Evolutionary conservation across 2,888 invertebrate species (phyloP).

Genomic region (Nasonovia ribisnigri): DNA sequence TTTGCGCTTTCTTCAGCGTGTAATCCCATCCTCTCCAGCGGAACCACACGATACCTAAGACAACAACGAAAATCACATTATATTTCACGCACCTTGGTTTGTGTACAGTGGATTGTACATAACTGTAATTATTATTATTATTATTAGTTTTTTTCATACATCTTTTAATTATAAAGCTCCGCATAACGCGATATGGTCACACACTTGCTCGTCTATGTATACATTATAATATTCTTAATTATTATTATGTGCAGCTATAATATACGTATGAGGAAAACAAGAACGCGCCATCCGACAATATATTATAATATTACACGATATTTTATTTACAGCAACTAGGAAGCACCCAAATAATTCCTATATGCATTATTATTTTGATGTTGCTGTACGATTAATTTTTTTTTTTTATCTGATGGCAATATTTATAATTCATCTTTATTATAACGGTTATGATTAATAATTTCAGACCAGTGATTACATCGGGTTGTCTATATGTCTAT

Average conservation of each 20-base stretch:
- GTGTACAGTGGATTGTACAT: background rate
- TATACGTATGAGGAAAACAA: background rate
- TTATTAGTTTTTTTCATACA: background rate
- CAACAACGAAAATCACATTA: background rate
- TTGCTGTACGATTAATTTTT: background rate
- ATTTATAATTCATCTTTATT: background rate
- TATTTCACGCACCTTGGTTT: background rate
- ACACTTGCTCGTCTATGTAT: background rate
- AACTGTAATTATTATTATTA: background rate
- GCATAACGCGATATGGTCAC: background rate
- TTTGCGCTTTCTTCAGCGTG: constrained; percentile 87
- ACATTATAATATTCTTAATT: background rate
- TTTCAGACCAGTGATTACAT: constrained; percentile 23
- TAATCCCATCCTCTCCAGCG: constrained; percentile 96
- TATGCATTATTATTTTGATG: background rate
- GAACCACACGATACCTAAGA: constrained; percentile 90
- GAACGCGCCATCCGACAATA: background rate
- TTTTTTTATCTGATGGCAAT: constrained; percentile 32
- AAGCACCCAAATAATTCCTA: background rate
- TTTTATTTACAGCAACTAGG: background rate
- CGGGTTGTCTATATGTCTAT: background rate
- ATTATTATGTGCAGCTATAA: background rate
- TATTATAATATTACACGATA: background rate
- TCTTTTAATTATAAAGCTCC: background rate
- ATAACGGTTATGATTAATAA: constrained; percentile 28